Base-by-base conservation (phyloP, 2,113 vertebrate species). In the Thomomys bottae region DNA sequence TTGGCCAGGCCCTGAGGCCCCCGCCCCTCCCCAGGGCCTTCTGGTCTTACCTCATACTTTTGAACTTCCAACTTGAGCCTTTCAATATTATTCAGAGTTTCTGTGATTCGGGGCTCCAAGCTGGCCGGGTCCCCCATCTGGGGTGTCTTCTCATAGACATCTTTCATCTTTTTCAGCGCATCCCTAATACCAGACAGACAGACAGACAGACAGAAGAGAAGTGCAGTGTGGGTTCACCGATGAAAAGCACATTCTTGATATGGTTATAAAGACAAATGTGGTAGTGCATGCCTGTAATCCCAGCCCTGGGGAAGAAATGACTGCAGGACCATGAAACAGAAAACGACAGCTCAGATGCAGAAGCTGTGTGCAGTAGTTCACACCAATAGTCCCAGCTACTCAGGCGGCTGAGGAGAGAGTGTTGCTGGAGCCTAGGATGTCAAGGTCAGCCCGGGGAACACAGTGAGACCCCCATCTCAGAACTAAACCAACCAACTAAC, bases 131-230 rank as follows among this genome's bases (percentile, higher is more conserved):
- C 98, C 75, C 99, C 99, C 98, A 99, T 99, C 96, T 99, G 98
- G 45, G 99, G 98, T 72, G 98, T 99, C 97, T 99, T 99, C 95
- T 99, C 98, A 90, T 99, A 99, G 61, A 99, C 99, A 88, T 98
- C 98, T 97, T 99, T 99, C 98, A 99, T 99, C 97, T 99, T 99
- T 96, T 98, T 98, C 88, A 99, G 96, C 84, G 98, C 99, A 96
- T 99, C 99, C 72, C 99, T 99, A 36, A 57, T 64, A 28, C n/a
- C 26, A 49, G 38, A 34, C 34, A 57, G 54, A 90, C 26, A 49
- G 36, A 90, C 26, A 49, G 36, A 72, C 3, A 21, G 9, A 18
- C 49, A 59, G 67, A 75, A 68, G 38, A 21, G 40, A 1, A 26
- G 63, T 18, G n/a, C 75, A 34, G 0, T 17, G 18, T 61, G 73